These are phyloP conservation scores for Axis porcinus DNA, from an alignment of 2,113 vertebrate species.

Conservation along the genomic window DNA sequence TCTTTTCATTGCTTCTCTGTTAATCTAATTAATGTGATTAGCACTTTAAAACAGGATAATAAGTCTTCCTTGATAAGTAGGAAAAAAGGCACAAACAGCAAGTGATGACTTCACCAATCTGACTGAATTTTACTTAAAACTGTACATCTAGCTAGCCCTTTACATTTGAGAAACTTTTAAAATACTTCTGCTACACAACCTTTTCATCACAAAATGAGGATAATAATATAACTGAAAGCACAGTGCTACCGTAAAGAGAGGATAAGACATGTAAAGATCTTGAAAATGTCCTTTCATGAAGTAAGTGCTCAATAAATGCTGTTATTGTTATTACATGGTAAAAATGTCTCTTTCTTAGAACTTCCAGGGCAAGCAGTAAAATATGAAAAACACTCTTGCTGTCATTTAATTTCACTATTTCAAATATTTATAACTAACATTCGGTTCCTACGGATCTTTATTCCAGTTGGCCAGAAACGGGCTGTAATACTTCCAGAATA, in stretches of 20 bases:
- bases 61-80: not conserved
- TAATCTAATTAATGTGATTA: not conserved
- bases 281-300: not conserved
- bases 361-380: not conserved
- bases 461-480: not conserved
- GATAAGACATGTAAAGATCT: not conserved
- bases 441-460: not conserved
- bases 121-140: not conserved
- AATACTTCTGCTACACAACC: not conserved
- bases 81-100: not conserved
- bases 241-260: not conserved
- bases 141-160: not conserved
- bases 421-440: not conserved
- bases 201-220: constrained; percentile 14
- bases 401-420: not conserved
- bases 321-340: not conserved
- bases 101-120: not conserved
- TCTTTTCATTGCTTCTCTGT: not conserved
- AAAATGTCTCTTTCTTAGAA: not conserved
- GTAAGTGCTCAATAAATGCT: not conserved
- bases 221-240: not conserved
- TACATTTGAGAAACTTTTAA: not conserved
- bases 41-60: not conserved
- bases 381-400: not conserved
- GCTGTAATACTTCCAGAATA: not conserved